Evolutionary conservation across 1,140 invertebrate species (phyloP).

Genomic region (Heliconius congener): DNA sequence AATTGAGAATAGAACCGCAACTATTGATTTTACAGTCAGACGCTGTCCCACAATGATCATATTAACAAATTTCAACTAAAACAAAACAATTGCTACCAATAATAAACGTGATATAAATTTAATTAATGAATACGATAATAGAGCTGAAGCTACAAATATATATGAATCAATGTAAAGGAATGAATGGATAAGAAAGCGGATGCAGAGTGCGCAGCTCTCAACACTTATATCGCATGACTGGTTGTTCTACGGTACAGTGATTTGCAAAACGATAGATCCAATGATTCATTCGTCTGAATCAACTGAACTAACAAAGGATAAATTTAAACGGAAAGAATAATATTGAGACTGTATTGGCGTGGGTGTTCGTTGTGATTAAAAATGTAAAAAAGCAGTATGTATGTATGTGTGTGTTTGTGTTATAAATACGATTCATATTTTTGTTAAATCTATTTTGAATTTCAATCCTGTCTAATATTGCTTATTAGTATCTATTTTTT

Average conservation of each 20-base stretch:
- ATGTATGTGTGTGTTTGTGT: neutral
- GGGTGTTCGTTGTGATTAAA: neutral
- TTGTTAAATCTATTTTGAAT: neutral
- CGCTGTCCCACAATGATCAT: too few relatives aligned
- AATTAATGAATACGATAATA: neutral
- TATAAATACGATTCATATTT: neutral
- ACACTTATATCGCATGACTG: constrained; percentile 40
- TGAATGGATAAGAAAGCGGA: constrained; percentile 31
- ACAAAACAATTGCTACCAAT: neutral
- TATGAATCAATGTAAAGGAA: constrained; percentile 35
- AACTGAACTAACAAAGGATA: constrained; percentile 41
- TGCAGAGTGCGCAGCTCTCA: constrained; percentile 25
- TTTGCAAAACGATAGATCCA: constrained; percentile 45
- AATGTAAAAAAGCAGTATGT: neutral
- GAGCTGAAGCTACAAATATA: neutral
- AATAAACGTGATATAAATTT: neutral
- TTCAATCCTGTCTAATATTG: neutral
- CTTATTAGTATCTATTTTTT: neutral
- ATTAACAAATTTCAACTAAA: too few relatives aligned
- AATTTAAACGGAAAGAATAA: constrained; percentile 43
- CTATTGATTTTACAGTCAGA: too few relatives aligned
- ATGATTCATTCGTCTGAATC: constrained; percentile 45
- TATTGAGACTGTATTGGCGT: constrained; percentile 28
- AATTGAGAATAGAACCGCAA: too few relatives aligned
- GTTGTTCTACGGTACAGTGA: constrained; percentile 35